Evolutionary conservation across 2,888 invertebrate species (phyloP), one percentile per base, ranked within the genome.

Genomic region (Dasypolia templi): DNA sequence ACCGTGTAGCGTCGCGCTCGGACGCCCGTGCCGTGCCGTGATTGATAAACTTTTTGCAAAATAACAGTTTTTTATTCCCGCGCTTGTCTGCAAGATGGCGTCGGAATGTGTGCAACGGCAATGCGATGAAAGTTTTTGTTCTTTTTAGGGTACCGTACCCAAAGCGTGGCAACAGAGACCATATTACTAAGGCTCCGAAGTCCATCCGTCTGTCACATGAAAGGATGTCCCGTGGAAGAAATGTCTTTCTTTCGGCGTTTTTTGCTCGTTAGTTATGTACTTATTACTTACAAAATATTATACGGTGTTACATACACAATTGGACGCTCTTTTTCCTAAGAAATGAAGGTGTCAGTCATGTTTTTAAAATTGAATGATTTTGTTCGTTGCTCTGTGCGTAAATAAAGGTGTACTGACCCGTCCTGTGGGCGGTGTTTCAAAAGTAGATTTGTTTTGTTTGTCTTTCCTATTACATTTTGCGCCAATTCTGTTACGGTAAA

Each of bases 11-110:
- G 86, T 83, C 83, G 66, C 81, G 86, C 74, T 82, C 72, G 72
- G 81, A 19, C 74, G 80, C 83, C 71, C 84, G 71, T 82, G 65
- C 78, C 83, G 81, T 84, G 70, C 70, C 56, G 73, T 51, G 53
- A 82, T 84, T 81, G 76, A 86, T 86, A 79, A 79, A 71, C 59
- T 78, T 85, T 58, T 86, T 86, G 70, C 64, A 69, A 77, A 85
- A 84, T 74, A 71, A 73, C 74, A 46, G 65, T 67, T 81, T 77
- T 84, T 87, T 77, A n/a, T n/a, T 75, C 73, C 61, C 72, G 53
- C 74, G 77, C 58, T 78, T 80, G 59, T 68, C 71, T 68, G 61
- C 65, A 61, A 67, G 59, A 77, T 77, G 76, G 71, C 81, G 67
- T 14, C 73, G 80, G 84, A 79, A 86, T 87, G 81, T 71, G 68